Evolutionary conservation across 2,797 vertebrate species (phyloP), one percentile per base, ranked within the genome.

Genomic region (Pantherophis alleghaniensis): DNA sequence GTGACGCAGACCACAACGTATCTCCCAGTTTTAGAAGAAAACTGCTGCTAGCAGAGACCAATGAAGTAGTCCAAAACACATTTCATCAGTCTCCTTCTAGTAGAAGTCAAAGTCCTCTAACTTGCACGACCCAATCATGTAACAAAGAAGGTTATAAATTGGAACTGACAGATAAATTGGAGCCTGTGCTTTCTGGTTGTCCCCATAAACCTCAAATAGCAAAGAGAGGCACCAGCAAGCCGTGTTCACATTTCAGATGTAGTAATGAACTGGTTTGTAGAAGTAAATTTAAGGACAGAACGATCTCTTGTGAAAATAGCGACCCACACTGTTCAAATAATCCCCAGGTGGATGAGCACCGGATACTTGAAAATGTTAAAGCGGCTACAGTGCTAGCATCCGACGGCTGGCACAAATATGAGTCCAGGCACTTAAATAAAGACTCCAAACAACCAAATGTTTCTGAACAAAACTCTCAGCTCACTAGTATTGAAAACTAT

Each of bases 11-110:
- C 94, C 97, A 95, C 90, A 98, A 97, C 94, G 94, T 95, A 37
- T 98, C 99, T 94, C 97, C 98, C 24, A 99, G 98, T 96, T 98
- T 98, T 69, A 98, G 98, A 97, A 98, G 98, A 97, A 98, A 98
- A 96, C 96, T 99, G 60, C 96, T 97, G 96, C 98, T 98, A 96
- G 96, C 97, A 74, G 98, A 98, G 95, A 96, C 97, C 13, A 94
- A 92, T 90, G 98, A 99, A 96, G 96, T 98, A 94, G 98, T 98
- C 97, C 99, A 97, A 96, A 98, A 98, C 96, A 96, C 98, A 92
- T 98, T 98, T 96, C 98, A 97, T 94, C 98, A 96, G 96, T 97
- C 96, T 97, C 98, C 97, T 28, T 22, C 63, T 94, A 97, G 94
- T 96, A 98, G 95, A 96, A 94, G 94, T 95, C 91, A 69, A 94